Conservation (phyloP, 2,888 invertebrate species). For the Acleris cristana region DNA sequence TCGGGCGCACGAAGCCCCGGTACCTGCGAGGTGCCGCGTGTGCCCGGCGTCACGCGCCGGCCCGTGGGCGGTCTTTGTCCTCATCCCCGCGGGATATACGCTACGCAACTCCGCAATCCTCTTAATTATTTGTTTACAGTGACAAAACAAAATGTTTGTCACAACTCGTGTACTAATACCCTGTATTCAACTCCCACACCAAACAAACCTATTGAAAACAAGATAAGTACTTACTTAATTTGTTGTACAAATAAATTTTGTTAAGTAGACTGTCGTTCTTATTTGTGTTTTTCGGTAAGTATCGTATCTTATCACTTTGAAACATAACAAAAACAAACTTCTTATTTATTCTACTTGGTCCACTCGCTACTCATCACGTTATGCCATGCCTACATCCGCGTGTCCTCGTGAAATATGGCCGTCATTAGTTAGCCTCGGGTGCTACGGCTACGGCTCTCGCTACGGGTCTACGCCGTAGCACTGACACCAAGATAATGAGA, state of each 20-base stretch:
- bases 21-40: constrained; percentile 27
- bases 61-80: constrained; percentile 25
- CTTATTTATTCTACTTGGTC: background rate
- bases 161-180: constrained; percentile 4
- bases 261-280: background rate
- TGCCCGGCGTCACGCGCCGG: constrained; percentile 1
- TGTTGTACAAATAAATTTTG: background rate
- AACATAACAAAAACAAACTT: too few species aligned
- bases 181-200: constrained; percentile 13
- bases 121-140: constrained; percentile 29
- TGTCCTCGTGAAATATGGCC: constrained; percentile 15
- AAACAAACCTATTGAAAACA: background rate
- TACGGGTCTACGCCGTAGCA: constrained; percentile 53
- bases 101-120: constrained; percentile 9
- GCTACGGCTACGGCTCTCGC: constrained; percentile 42
- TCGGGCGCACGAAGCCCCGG: constrained; percentile 49
- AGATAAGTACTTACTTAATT: background rate
- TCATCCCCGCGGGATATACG: constrained; percentile 15
- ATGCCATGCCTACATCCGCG: constrained; percentile 1
- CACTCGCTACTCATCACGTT: background rate
- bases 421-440: constrained; percentile 14
- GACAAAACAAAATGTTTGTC: constrained; percentile 4
- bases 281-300: background rate
- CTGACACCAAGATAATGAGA: constrained; percentile 8
- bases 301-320: too few species aligned